Evolutionary conservation across 2,888 invertebrate species (phyloP).

Genomic region (Acronicta aceris): DNA sequence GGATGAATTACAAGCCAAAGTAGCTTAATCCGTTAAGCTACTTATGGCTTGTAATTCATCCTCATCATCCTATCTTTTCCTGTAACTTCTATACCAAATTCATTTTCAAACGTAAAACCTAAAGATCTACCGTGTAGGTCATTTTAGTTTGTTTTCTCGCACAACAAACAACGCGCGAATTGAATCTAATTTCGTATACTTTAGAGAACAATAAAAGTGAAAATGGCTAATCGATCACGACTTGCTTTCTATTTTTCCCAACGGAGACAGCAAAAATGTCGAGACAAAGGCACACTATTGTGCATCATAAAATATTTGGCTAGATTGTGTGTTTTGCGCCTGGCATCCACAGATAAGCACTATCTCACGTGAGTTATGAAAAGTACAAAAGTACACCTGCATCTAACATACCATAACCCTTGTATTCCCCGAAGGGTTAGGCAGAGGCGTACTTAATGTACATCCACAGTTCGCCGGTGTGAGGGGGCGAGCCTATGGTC

Average conservation of each 20-base stretch:
- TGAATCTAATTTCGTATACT: conserved; percentile 59
- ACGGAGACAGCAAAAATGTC: conserved; percentile 32
- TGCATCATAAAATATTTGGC: not conserved
- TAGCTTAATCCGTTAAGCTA: too few species aligned
- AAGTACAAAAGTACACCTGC: too few species aligned
- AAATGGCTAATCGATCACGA: conserved; percentile 82
- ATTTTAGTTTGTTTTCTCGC: conserved; percentile 17
- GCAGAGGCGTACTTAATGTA: too few species aligned
- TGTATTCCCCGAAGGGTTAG: too few species aligned
- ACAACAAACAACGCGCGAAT: conserved; percentile 49
- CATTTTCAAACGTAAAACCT: too few species aligned
- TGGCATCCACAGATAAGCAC: not conserved
- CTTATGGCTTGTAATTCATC: not conserved
- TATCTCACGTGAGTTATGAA: not conserved
- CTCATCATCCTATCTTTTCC: not conserved
- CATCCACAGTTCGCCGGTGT: too few species aligned
- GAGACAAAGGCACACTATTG: conserved; percentile 21
- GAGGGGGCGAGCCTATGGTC: too few species aligned
- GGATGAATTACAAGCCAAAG: too few species aligned
- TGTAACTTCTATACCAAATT: not conserved
- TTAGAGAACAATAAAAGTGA: conserved; percentile 79
- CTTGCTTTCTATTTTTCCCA: conserved; percentile 78
- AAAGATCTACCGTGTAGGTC: not conserved
- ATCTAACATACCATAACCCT: too few species aligned
- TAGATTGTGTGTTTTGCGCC: not conserved